A percentile compares a stretch with the other conserved stretches of the same genome.
Evolutionary conservation across 2,797 vertebrate genomes (phyloP).

Genomic region (Microctenopoma steveboyesi): DNA sequence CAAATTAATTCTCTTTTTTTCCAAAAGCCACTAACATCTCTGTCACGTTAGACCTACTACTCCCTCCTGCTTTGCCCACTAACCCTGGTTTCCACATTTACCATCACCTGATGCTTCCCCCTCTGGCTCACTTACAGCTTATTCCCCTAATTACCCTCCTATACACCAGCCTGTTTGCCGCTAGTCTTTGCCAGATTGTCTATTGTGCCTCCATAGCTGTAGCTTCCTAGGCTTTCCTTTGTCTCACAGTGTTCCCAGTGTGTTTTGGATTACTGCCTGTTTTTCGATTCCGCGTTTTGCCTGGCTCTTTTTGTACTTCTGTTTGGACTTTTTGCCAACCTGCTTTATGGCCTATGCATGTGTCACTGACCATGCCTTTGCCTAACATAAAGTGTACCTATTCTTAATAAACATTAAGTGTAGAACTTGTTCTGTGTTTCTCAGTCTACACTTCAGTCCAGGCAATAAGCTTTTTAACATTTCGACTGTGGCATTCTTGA

Average conservation of each 20-base stretch:
- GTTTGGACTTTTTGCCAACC: not conserved
- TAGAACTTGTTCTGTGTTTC: no score
- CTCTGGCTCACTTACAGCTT: slow-evolving; percentile 1
- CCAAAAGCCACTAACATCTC: not conserved
- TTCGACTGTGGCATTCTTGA: not conserved
- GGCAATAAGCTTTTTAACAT: no score
- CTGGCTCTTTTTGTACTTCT: not conserved
- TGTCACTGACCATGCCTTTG: not conserved
- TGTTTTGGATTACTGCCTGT: not conserved
- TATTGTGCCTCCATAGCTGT: not conserved
- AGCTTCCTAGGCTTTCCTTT: not conserved
- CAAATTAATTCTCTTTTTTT: not conserved
- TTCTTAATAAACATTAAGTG: no score
- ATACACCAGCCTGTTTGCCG: not conserved
- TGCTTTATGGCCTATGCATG: not conserved
- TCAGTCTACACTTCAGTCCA: no score
- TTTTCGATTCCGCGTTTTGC: not conserved
- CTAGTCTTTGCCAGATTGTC: not conserved
- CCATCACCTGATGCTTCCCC: not conserved
- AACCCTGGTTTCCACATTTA: not conserved
- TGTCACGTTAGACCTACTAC: not conserved
- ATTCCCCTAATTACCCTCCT: not conserved
- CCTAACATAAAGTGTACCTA: no score
- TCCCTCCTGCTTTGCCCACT: not conserved
- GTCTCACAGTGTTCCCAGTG: not conserved